Conservation (phyloP, 2,113 vertebrate species). For the Chroicocephalus ridibundus region DNA sequence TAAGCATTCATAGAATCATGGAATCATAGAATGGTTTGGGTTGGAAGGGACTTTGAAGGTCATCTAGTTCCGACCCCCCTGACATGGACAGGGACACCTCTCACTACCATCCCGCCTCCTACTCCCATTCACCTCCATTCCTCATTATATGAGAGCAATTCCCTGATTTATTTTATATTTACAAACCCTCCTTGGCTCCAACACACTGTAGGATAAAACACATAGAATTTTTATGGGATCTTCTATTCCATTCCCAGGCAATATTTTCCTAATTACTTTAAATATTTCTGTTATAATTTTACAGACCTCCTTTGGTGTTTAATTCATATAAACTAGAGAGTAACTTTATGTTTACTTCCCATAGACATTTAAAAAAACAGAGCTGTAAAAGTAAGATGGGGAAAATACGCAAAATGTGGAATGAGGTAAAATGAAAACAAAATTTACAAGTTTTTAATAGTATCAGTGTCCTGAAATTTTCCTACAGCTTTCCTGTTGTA, state of each 20-base stretch:
- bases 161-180: not conserved
- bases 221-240: not conserved
- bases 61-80: too few relatives aligned
- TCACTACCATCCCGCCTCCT: too few relatives aligned
- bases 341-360: not conserved
- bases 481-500: not conserved
- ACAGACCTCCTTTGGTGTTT: not conserved
- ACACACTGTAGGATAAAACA: not conserved
- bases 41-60: too few relatives aligned
- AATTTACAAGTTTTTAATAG: not conserved
- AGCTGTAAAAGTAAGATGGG: not conserved
- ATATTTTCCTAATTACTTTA: not conserved
- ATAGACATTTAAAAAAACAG: not conserved
- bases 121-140: not conserved
- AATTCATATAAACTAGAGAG: not conserved
- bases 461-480: not conserved
- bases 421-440: not conserved
- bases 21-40: too few relatives aligned
- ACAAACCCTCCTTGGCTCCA: not conserved
- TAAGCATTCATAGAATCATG: not conserved
- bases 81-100: too few relatives aligned
- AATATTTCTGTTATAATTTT: not conserved
- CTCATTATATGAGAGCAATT: not conserved
- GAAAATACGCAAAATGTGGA: not conserved
- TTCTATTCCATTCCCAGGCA: not conserved